Conservation (phyloP, 2,797 vertebrate genomes). For the Crocodylus rhombifer region DNA sequence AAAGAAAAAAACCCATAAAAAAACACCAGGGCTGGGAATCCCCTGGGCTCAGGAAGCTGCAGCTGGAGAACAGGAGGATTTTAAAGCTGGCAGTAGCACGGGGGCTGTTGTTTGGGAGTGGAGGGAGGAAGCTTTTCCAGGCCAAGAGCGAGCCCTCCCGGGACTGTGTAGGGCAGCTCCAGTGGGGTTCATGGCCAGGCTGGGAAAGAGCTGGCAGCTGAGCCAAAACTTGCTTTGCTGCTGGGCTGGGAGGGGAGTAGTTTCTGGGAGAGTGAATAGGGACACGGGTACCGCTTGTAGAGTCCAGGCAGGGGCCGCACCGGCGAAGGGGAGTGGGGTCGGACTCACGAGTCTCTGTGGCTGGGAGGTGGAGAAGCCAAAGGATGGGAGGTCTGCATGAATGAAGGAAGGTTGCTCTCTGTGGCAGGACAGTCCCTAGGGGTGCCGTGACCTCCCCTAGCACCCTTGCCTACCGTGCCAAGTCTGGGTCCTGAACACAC, state of each 20-base stretch:
- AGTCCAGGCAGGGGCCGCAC: background rate
- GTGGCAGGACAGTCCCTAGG: too few species aligned
- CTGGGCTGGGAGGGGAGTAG: background rate
- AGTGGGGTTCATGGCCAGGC: fast-evolving
- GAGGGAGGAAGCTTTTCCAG: fast-evolving
- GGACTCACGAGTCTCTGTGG: background rate
- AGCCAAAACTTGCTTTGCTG: background rate
- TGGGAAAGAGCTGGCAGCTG: background rate
- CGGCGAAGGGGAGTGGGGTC: background rate
- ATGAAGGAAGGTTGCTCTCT: background rate
- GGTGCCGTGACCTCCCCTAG: too few species aligned
- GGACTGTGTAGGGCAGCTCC: fast-evolving
- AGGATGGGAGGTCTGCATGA: background rate
- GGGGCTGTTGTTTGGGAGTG: fast-evolving
- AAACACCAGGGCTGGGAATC: background rate
- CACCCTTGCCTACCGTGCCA: too few species aligned
- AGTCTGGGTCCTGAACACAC: too few species aligned
- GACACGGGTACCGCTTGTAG: background rate
- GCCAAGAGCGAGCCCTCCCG: background rate
- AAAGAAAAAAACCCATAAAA: background rate
- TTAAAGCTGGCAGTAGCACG: fast-evolving
- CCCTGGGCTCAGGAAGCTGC: background rate
- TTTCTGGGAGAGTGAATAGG: background rate
- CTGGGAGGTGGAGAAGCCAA: background rate
- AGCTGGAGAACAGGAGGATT: fast-evolving